phyloP scores from a whole-genome alignment of 2,797 vertebrate species.

The Brachyalestes nurse region DNA sequence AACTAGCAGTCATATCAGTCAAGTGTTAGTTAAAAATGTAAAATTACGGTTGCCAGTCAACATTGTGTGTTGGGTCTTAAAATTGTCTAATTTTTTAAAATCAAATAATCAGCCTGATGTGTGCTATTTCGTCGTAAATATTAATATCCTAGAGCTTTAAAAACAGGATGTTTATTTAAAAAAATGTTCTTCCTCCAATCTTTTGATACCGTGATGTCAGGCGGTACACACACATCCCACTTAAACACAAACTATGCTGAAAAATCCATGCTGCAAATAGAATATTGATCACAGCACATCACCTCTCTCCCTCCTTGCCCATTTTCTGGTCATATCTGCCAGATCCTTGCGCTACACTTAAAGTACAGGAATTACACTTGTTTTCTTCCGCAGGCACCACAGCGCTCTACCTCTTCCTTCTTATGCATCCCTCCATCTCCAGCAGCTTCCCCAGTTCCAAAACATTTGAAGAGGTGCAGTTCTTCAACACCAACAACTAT shows the following conservation, averaged over 20 bases:
- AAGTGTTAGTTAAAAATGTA: too few relatives aligned
- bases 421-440: slow-evolving; percentile 97
- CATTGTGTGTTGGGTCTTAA: too few relatives aligned
- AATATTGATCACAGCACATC: slow-evolving; percentile 51
- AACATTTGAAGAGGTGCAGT: slow-evolving; percentile 98
- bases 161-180: too few relatives aligned
- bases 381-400: slow-evolving; percentile 85
- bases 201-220: too few relatives aligned
- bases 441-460: slow-evolving; percentile 93
- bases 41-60: too few relatives aligned
- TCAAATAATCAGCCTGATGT: too few relatives aligned
- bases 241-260: slow-evolving; percentile 56
- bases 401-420: slow-evolving; percentile 96
- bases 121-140: too few relatives aligned
- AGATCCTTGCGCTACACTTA: slow-evolving; percentile 35
- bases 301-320: slow-evolving; percentile 43
- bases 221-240: not conserved
- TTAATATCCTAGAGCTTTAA: too few relatives aligned
- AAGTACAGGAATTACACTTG: slow-evolving; percentile 9
- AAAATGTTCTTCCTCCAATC: too few relatives aligned
- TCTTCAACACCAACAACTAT: slow-evolving; percentile 98
- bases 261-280: slow-evolving; percentile 56
- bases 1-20: too few relatives aligned
- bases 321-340: slow-evolving; percentile 41
- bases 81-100: too few relatives aligned